phyloP scores from a whole-genome alignment of 2,797 vertebrate genomes.

The Anolis apletophallus region DNA sequence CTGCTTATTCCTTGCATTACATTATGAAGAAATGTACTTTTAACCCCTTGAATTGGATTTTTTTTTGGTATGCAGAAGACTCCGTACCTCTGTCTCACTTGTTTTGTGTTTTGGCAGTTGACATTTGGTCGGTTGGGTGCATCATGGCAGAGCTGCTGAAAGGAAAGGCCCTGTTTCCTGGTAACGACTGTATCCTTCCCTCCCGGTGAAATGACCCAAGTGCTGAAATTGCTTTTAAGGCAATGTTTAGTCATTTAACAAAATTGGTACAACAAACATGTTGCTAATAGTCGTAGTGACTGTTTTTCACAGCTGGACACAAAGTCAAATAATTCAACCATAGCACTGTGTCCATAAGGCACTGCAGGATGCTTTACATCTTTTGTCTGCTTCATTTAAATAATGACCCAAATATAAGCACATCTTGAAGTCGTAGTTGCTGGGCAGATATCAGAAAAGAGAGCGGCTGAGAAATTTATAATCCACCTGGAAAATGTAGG shows the following conservation, averaged over 20 bases:
- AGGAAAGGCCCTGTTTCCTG: conserved; percentile 96
- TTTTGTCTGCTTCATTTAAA: conserved; percentile 55
- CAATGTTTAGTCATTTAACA: conserved; percentile 47
- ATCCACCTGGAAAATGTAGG: not conserved
- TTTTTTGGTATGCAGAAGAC: not conserved
- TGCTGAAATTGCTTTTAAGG: conserved; percentile 30
- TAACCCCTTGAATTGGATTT: not conserved
- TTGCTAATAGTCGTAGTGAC: conserved; percentile 44
- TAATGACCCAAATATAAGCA: conserved; percentile 50
- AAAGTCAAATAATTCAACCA: conserved; percentile 32
- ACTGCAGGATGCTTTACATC: conserved; percentile 29
- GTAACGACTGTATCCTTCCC: conserved; percentile 97
- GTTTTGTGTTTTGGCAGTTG: conserved; percentile 82
- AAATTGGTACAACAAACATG: conserved; percentile 36
- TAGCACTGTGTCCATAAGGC: conserved; percentile 37
- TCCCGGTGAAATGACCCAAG: conserved; percentile 3
- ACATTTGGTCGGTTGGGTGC: conserved; percentile 99
- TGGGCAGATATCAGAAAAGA: not conserved
- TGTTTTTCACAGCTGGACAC: conserved; percentile 26
- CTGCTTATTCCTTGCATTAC: conserved; percentile 21
- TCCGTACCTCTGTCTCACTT: not conserved
- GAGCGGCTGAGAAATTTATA: not conserved
- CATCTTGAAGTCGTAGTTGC: conserved; percentile 12
- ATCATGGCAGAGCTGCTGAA: conserved; percentile 99
- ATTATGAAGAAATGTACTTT: not conserved